These are phyloP conservation scores for Cantharis rufa DNA, from an alignment of 2,888 invertebrate genomes.

Conservation along the genomic window DNA sequence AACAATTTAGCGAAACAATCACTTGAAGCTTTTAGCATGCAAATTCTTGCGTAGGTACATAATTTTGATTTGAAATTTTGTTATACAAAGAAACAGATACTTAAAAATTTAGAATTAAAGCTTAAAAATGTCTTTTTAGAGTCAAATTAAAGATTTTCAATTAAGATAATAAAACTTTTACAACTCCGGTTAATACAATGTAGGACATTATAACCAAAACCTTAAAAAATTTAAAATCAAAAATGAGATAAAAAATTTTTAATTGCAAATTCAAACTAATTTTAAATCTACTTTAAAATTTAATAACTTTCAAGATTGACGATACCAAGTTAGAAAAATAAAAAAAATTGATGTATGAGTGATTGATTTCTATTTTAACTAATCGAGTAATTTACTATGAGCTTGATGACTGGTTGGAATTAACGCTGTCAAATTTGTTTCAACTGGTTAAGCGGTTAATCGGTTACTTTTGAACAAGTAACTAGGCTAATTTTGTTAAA, in stretches of 20 bases:
- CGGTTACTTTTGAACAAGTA: neutral
- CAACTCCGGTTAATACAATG: neutral
- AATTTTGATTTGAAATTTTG: neutral
- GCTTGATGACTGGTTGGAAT: neutral
- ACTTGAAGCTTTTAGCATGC: neutral
- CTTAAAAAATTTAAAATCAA: neutral
- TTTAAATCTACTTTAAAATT: neutral
- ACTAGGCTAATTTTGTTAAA: neutral
- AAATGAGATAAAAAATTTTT: neutral
- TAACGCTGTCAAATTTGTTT: neutral
- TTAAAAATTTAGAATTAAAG: neutral
- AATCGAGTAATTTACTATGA: neutral
- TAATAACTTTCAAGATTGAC: neutral
- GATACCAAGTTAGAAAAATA: neutral
- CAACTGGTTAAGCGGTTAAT: neutral
- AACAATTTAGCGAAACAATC: neutral
- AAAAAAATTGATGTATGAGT: neutral
- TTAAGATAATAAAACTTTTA: neutral
- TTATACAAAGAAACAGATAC: neutral
- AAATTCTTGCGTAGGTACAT: neutral
- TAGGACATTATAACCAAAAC: neutral
- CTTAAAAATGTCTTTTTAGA: neutral
- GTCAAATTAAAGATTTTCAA: slow-evolving; percentile 3
- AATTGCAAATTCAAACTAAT: neutral
- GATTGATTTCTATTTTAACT: neutral